Evolutionary conservation across 2,113 vertebrate genomes (phyloP), one percentile per base, ranked within the genome.

Genomic region (Physeter macrocephalus): DNA sequence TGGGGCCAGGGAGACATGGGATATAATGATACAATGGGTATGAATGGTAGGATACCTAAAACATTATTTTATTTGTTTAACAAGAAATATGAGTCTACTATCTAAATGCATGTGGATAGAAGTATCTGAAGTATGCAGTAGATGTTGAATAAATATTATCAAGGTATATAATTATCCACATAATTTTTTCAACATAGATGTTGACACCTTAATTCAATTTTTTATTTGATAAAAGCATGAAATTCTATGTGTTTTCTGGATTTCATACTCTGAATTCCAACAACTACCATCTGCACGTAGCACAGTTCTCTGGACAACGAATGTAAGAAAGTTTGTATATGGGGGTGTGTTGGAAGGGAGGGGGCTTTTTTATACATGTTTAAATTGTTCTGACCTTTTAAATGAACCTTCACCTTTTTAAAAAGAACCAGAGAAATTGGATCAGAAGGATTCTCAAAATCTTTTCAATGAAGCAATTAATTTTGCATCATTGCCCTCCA

Each of bases 351-450:
- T 49, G 23, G 18, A 29, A 81, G 0, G 4, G 5, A 25, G 31
- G 14, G 15, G 12, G 9, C 6, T 67, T 75, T 83, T 82, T 82
- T 89, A 72, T 21, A 31, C 20, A 31, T 20, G 89, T 59, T 90
- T 75, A 87, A 89, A 94, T 78, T 43, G 2, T 8, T 94, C 78
- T 96, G 41, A 94, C 2, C 25, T 69, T 96, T 77, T 77, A 13
- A 92, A 92, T 78, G n/a, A 43, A 59, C 43, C 7, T 78, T 13
- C 95, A 5, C 1, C 17, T 71, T 77, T 77, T 86, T 62, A 36
- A 13, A 39, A 93, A 54, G 3, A 93, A 52, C 2, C 21, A 52
- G 20, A 81, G 39, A 96, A 95, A 66, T 83, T 57, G 67, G 6
- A 90, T 85, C 20, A 86, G 52, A 84, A 93, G 7, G 3, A 92